Percentiles rank a stretch among this genome's conserved stretches.
phyloP scores from a whole-genome alignment of 2,888 invertebrate genomes.

The Hyposoter didymator region DNA sequence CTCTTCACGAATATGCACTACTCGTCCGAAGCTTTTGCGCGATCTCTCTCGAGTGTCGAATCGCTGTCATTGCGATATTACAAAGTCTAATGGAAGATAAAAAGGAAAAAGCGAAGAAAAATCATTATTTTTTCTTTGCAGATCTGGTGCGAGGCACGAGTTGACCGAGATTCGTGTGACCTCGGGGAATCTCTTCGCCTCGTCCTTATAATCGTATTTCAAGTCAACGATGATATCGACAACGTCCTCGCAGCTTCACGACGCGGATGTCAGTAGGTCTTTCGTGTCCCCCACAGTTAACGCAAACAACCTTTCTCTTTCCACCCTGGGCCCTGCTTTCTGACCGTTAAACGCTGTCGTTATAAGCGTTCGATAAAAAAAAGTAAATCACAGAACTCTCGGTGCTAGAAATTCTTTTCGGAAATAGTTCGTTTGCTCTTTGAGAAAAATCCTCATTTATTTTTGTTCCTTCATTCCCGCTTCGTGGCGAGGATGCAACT shows the following conservation, averaged over 20 bases:
- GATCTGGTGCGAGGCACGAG: not conserved
- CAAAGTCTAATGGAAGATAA: not conserved
- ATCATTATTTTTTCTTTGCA: not conserved
- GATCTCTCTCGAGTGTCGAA: not conserved
- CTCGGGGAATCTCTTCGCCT: slow-evolving; percentile 23
- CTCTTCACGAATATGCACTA: slow-evolving; percentile 23
- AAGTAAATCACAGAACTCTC: not conserved
- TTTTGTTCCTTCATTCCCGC: not conserved
- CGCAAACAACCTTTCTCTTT: not conserved
- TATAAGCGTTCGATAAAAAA: not conserved
- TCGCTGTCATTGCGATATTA: not conserved
- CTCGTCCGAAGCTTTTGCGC: not conserved
- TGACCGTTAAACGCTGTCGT: not conserved
- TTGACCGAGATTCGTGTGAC: slow-evolving; percentile 52
- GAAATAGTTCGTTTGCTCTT: not conserved
- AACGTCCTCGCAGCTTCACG: slow-evolving; percentile 11
- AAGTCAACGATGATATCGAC: slow-evolving; percentile 40
- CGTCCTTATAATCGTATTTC: slow-evolving; percentile 38
- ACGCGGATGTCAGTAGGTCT: slow-evolving; percentile 36
- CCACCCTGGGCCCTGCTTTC: not conserved
- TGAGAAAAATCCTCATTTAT: not conserved
- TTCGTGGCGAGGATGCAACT: not conserved
- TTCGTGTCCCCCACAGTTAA: not conserved
- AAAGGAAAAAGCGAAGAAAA: not conserved
- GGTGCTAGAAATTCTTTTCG: not conserved